These are phyloP conservation scores for Dendropsophus ebraccatus DNA, from an alignment of 2,113 vertebrate species.

Conservation along the genomic window DNA sequence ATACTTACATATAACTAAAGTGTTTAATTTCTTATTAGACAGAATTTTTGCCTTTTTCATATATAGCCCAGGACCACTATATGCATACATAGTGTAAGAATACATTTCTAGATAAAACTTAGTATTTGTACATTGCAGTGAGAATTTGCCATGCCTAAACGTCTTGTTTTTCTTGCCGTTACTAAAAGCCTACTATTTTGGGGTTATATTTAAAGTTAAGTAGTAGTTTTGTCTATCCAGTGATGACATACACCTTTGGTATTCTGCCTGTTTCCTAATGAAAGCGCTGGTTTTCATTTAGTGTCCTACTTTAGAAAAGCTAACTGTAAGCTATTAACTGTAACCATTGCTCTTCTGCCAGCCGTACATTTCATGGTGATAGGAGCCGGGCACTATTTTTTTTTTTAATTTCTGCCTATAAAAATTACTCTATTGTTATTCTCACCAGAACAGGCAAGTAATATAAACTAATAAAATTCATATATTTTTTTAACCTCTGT, in stretches of 20 bases:
- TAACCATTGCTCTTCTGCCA: neutral
- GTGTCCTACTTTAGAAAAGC: neutral
- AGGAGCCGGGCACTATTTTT: neutral
- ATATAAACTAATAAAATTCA: too few relatives aligned
- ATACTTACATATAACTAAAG: too few relatives aligned
- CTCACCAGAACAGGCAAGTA: too few relatives aligned
- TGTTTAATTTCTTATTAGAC: too few relatives aligned
- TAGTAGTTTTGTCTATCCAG: slow-evolving; percentile 50
- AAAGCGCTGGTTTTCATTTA: slow-evolving; percentile 22
- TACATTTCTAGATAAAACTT: neutral
- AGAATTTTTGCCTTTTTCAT: too few relatives aligned
- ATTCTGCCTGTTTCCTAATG: slow-evolving; percentile 33
- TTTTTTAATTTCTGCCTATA: neutral
- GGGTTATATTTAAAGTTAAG: slow-evolving; percentile 50
- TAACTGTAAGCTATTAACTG: slow-evolving; percentile 5
- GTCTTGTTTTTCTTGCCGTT: slow-evolving; percentile 32
- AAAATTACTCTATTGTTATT: too few relatives aligned
- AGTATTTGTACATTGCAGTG: neutral
- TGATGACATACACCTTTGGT: slow-evolving; percentile 51
- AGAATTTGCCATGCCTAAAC: neutral
- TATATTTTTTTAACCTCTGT: too few relatives aligned
- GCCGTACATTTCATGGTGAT: neutral
- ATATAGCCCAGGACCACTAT: neutral
- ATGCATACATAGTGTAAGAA: neutral
- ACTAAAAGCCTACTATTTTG: slow-evolving; percentile 30